phyloP scores from a whole-genome alignment of 2,113 vertebrate genomes.

The Chaetura pelagica region DNA sequence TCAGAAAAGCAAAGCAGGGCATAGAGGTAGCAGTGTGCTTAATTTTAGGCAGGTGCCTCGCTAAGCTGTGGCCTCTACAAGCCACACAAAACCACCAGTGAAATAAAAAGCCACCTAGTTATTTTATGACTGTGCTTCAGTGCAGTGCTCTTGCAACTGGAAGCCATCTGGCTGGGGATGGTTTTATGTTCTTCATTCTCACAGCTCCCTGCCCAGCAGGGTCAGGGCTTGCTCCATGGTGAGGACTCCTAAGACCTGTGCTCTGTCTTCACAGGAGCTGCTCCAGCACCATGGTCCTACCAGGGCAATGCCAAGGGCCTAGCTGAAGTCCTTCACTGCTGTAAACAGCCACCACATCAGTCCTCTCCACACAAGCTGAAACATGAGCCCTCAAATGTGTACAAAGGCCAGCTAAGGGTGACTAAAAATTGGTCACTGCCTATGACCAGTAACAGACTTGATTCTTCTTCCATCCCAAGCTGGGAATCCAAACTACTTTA shows the following conservation, averaged over 20 bases:
- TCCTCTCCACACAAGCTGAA: fast-evolving
- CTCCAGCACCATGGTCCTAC: not conserved
- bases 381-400: not conserved
- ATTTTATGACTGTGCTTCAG: not conserved
- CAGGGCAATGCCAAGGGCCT: not conserved
- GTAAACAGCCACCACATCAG: not conserved
- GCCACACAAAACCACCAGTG: not conserved
- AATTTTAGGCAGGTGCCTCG: constrained; percentile 38
- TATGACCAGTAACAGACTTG: not conserved
- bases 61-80: not conserved
- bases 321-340: not conserved
- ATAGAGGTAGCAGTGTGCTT: not conserved
- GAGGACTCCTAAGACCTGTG: not conserved
- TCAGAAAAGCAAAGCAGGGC: not conserved
- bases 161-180: not conserved
- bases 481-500: not conserved
- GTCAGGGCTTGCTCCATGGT: not conserved
- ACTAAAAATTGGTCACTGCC: not conserved
- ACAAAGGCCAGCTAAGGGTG: not conserved
- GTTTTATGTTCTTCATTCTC: not conserved
- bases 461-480: not conserved
- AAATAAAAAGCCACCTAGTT: not conserved
- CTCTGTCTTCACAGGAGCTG: not conserved
- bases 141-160: not conserved
- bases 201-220: not conserved